These are phyloP conservation scores for Actenoides hombroni DNA, from an alignment of 2,113 vertebrate species.

Conservation along the genomic window DNA sequence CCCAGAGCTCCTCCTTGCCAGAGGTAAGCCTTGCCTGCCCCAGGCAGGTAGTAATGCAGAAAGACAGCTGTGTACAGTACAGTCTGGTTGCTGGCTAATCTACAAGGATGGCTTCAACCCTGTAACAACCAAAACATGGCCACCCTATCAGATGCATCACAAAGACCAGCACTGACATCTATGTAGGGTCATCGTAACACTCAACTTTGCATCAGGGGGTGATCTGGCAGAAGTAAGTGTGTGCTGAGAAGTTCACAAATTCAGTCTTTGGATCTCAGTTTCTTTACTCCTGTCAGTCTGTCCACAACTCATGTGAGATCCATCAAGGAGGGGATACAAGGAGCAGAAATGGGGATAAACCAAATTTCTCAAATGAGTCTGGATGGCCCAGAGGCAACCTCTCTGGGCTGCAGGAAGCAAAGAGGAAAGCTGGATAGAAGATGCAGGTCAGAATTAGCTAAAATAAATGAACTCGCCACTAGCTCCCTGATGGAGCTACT, in stretches of 20 bases:
- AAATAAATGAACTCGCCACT: neutral
- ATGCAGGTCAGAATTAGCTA: neutral
- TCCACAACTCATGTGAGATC: neutral
- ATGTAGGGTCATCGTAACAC: neutral
- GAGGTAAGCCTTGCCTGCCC: neutral
- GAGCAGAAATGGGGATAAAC: neutral
- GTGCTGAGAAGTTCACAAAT: neutral
- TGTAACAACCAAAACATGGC: rapidly evolving
- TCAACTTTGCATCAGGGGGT: rapidly evolving
- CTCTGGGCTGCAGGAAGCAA: neutral
- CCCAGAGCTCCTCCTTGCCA: neutral
- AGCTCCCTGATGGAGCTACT: neutral
- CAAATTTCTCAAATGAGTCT: neutral
- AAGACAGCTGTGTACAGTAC: neutral
- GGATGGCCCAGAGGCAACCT: neutral
- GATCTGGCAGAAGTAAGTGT: neutral
- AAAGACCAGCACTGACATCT: neutral
- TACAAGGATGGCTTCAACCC: neutral
- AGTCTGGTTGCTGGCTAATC: neutral
- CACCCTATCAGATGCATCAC: neutral
- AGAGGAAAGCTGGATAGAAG: neutral
- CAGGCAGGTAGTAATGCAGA: neutral
- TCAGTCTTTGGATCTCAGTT: neutral
- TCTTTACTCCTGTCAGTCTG: neutral
- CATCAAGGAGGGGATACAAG: neutral